Percentiles rank a stretch among this genome's conserved stretches.
phyloP scores from a whole-genome alignment of 1,140 invertebrate species.

The Littorina saxatilis region DNA sequence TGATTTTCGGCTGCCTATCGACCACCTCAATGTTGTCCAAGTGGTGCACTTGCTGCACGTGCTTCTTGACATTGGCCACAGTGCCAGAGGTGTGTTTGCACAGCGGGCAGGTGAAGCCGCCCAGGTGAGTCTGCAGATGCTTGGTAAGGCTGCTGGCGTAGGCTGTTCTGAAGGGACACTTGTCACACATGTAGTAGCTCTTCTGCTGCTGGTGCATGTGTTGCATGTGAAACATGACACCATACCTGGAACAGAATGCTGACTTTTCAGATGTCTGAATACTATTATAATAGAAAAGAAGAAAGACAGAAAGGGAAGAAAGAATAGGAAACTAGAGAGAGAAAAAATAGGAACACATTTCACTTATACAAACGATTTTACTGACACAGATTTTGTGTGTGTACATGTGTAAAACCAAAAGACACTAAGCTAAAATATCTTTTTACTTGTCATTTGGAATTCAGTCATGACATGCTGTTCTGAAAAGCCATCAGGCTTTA shows the following conservation, averaged over 20 bases:
- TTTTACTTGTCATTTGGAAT: too few relatives aligned
- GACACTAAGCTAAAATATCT: too few relatives aligned
- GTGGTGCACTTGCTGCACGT: conserved; percentile 17
- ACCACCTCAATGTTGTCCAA: conserved; percentile 9
- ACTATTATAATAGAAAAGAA: too few relatives aligned
- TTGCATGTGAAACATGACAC: conserved; percentile 13
- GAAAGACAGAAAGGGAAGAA: too few relatives aligned
- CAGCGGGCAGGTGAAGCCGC: conserved; percentile 24
- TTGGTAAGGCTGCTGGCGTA: conserved; percentile 18
- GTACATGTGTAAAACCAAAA: too few relatives aligned
- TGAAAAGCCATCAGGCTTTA: too few relatives aligned
- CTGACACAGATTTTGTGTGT: too few relatives aligned
- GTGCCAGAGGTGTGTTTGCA: not conserved
- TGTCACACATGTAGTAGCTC: conserved; percentile 18
- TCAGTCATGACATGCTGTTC: too few relatives aligned
- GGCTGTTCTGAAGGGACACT: conserved; percentile 30
- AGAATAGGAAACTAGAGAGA: too few relatives aligned
- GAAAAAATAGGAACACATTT: too few relatives aligned
- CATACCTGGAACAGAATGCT: not conserved
- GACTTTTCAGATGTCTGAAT: too few relatives aligned
- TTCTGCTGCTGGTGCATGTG: conserved; percentile 30
- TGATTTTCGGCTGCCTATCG: not conserved
- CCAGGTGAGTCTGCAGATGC: conserved; percentile 25
- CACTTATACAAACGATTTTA: too few relatives aligned
- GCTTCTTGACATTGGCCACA: not conserved